A percentile compares a stretch with the other conserved stretches of the same genome.
phyloP scores from a whole-genome alignment of 2,888 invertebrate genomes.

The Drosophila planitibia region DNA sequence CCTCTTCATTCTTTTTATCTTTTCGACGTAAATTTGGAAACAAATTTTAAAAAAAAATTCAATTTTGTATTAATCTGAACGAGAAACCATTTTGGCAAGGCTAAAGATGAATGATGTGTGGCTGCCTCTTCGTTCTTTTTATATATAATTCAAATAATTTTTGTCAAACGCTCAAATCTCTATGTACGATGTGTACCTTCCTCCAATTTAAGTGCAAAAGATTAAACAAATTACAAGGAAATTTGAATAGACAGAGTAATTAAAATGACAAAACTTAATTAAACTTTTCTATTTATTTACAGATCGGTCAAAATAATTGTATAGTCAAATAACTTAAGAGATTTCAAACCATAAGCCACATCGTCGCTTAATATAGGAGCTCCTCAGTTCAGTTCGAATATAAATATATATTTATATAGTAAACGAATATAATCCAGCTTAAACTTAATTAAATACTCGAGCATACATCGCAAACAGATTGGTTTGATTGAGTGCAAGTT shows the following conservation, averaged over 20 bases:
- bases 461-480: neutral
- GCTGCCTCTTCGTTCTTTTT: neutral
- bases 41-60: neutral
- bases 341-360: neutral
- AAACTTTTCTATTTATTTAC: neutral
- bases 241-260: neutral
- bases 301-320: neutral
- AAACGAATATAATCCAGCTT: neutral
- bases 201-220: neutral
- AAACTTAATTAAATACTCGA: neutral
- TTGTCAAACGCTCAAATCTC: neutral
- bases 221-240: neutral
- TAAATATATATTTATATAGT: neutral
- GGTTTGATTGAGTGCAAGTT: neutral
- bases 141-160: neutral
- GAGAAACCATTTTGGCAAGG: neutral
- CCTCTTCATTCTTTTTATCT: neutral
- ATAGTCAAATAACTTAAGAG: neutral
- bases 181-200: neutral
- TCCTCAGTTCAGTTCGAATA: neutral
- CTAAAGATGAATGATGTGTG: neutral
- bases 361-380: neutral
- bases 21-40: neutral
- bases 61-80: neutral
- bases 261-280: neutral